Evolutionary conservation across 2,797 vertebrate species (phyloP).

Genomic region (Neosilurus mollespiculum): DNA sequence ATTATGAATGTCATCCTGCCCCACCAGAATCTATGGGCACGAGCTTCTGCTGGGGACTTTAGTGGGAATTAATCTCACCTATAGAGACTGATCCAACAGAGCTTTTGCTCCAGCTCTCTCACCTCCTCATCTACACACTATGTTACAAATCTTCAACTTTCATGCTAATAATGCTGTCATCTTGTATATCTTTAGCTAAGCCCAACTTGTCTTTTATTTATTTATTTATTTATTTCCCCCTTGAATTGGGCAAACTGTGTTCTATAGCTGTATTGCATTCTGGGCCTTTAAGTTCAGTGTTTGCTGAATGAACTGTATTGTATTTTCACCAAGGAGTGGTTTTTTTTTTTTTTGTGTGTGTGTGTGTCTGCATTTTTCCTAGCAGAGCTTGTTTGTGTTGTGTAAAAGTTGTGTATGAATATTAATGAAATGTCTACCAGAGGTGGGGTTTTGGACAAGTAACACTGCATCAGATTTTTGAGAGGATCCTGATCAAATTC

Average conservation of each 20-base stretch:
- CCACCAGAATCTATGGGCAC: background rate
- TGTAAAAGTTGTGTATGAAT: too few species aligned
- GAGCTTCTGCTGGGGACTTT: background rate
- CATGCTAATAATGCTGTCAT: background rate
- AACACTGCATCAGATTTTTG: too few species aligned
- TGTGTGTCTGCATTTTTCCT: too few species aligned
- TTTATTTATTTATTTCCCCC: too few species aligned
- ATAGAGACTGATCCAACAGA: background rate
- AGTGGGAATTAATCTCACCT: conserved; percentile 1
- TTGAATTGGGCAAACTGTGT: background rate
- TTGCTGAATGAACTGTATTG: background rate
- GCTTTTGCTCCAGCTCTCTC: background rate
- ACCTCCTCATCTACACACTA: background rate
- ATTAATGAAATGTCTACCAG: too few species aligned
- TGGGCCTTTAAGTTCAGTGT: background rate
- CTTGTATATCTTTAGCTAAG: background rate
- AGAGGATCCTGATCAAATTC: too few species aligned
- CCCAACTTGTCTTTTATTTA: too few species aligned
- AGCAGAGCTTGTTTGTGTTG: too few species aligned
- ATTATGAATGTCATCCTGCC: conserved; percentile 6
- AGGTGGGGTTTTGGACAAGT: too few species aligned
- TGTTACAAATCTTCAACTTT: background rate
- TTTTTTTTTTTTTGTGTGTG: too few species aligned
- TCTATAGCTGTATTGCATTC: background rate
- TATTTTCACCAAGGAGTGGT: background rate